Evolutionary conservation across 2,113 vertebrate species (phyloP).

Genomic region (Cololabis saira): DNA sequence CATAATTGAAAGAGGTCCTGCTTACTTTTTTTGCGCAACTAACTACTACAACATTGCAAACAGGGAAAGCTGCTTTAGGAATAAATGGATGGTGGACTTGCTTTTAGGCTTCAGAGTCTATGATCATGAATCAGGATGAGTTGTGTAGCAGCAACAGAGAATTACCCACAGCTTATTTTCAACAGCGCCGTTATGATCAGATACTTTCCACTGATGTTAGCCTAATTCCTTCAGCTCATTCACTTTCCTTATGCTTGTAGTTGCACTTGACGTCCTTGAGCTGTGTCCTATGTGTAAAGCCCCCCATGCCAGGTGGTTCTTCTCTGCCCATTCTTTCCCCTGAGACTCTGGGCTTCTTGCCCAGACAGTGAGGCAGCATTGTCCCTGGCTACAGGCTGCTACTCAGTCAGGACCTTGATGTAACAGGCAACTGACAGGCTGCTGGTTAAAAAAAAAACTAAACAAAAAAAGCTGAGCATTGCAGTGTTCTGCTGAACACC

Average conservation of each 20-base stretch:
- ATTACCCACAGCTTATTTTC: conserved; percentile 41
- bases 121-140: conserved; percentile 27
- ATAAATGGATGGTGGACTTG: conserved; percentile 26
- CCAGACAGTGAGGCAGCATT: conserved; percentile 41
- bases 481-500: conserved; percentile 37
- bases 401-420: conserved; percentile 47
- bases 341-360: conserved; percentile 49
- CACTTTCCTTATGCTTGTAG: conserved; percentile 11
- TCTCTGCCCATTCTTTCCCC: conserved; percentile 16
- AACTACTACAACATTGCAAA: neutral
- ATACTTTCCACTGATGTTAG: conserved; percentile 28
- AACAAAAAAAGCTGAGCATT: conserved; percentile 37
- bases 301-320: conserved; percentile 26
- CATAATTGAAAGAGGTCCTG: too few relatives aligned
- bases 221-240: conserved; percentile 9
- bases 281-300: conserved; percentile 10
- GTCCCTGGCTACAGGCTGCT: conserved; percentile 27
- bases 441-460: conserved; percentile 22
- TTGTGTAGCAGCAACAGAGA: conserved; percentile 31
- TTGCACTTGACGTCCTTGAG: conserved; percentile 54
- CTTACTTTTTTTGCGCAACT: too few relatives aligned
- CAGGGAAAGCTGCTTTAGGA: conserved; percentile 4
- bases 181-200: conserved; percentile 30
- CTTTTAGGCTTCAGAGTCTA: conserved; percentile 1
- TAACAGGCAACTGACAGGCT: conserved; percentile 38